phyloP scores from a whole-genome alignment of 1,140 invertebrate genomes.

The Mesaphorura yosii region DNA sequence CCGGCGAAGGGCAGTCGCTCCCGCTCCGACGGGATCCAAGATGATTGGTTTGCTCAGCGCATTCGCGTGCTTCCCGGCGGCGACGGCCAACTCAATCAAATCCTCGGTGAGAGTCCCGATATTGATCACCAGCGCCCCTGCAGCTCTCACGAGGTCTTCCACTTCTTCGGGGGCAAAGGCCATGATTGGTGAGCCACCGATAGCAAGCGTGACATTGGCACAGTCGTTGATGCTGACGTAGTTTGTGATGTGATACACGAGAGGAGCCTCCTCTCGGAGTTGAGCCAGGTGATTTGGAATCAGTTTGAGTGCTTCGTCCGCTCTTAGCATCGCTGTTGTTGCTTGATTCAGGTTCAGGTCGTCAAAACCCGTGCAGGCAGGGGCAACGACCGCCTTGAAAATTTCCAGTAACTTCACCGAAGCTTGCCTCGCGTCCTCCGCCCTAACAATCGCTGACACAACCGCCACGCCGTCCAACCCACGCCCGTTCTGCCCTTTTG shows the following conservation, averaged over 20 bases:
- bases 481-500: neutral
- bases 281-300: neutral
- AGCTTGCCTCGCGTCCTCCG: neutral
- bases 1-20: neutral
- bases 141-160: neutral
- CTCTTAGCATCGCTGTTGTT: neutral
- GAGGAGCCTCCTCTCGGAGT: neutral
- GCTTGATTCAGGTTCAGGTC: neutral
- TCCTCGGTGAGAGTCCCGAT: neutral
- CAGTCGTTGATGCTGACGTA: neutral
- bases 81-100: neutral
- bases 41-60: neutral
- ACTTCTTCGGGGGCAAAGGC: neutral
- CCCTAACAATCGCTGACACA: neutral
- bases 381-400: neutral
- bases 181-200: slow-evolving; percentile 3
- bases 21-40: slow-evolving; percentile 1
- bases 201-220: neutral
- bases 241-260: neutral
- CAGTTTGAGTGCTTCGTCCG: neutral
- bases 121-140: neutral
- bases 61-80: neutral
- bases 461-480: neutral
- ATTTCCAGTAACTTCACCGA: neutral
- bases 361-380: neutral